Evolutionary conservation across 2,113 vertebrate genomes (phyloP), one percentile per base, ranked within the genome.

Genomic region (Phyllopteryx taeniolatus): DNA sequence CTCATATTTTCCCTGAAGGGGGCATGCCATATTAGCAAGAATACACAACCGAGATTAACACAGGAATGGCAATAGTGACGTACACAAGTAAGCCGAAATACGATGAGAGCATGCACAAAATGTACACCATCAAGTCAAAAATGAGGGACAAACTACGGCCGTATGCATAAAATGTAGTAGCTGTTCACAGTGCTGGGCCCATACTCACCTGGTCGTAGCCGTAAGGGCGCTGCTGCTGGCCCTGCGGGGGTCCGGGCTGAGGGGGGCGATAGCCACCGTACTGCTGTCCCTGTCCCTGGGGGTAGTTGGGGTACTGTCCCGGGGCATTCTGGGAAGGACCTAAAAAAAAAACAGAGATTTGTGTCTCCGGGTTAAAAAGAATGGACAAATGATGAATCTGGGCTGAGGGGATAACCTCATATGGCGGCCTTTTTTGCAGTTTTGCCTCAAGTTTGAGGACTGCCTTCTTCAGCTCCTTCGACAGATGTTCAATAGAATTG

Each of bases 271-370:
- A 99, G 51, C 78, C 95, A 35, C 94, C 96, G 62, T 99, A 99
- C 88, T 99, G 98, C 74, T 98, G 98, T 8, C 97, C 96, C 89
- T 99, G 97, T 74, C 95, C 96, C 90, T 98, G 98, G 27, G 97
- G 95, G 75, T 99, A 99, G 90, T 95, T 98, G 19, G 96, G 94
- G 84, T 98, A 99, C 87, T 98, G 97, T 75, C 95, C 96, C 59
- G 96, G 95, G 80, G 89, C 93, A 79, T 90, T 95, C 83, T 97
- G 98, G 19, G 96, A 93, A 15, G 97, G 96, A 63, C 95, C 98
- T 98, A 39, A 39, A 39, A 39, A 39, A 39, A 73, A 0, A 6
- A 78, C 57, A 81, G 78, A 79, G 3, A 76, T 42, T 1, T 10
- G 79, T 8, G 71, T 39, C 0, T 39, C 7, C 8, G 35, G 9